phyloP scores from a whole-genome alignment of 2,113 vertebrate genomes.

The Cheilinus undulatus region DNA sequence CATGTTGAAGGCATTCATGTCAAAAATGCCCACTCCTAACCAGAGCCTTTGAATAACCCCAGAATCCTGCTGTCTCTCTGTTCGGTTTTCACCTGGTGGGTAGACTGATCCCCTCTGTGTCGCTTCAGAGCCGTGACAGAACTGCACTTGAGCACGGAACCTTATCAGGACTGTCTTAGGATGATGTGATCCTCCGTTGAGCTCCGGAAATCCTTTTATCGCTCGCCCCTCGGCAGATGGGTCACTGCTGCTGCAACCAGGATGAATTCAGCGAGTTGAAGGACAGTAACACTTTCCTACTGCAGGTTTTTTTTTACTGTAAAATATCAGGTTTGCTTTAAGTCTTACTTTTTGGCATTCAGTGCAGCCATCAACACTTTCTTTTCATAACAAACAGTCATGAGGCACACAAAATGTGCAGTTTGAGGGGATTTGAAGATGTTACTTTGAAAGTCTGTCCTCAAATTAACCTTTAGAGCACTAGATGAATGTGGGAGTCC shows the following conservation, averaged over 20 bases:
- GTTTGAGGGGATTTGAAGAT: too few relatives aligned
- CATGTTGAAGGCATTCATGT: too few relatives aligned
- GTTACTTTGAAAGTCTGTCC: too few relatives aligned
- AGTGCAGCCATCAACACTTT: not conserved
- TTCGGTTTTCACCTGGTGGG: not conserved
- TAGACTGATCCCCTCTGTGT: slow-evolving; percentile 17
- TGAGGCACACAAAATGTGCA: too few relatives aligned
- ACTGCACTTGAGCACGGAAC: slow-evolving; percentile 31
- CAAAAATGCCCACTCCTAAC: not conserved
- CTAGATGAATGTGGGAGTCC: too few relatives aligned
- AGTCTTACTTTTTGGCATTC: slow-evolving; percentile 15
- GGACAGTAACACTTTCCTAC: not conserved
- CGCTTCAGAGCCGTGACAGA: slow-evolving; percentile 30
- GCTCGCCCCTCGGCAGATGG: slow-evolving; percentile 18
- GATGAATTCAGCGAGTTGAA: slow-evolving; percentile 3
- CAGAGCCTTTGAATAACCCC: not conserved
- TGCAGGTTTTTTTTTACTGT: slow-evolving; percentile 2
- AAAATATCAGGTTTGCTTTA: slow-evolving; percentile 7
- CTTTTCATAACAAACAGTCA: not conserved
- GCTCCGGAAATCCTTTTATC: slow-evolving; percentile 59
- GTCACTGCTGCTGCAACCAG: slow-evolving; percentile 27
- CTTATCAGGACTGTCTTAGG: slow-evolving; percentile 50
- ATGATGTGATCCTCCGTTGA: slow-evolving; percentile 59
- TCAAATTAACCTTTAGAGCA: too few relatives aligned
- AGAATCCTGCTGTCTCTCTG: not conserved